Conservation (phyloP, 2,797 vertebrate species). For the Cossypha dichroa region DNA sequence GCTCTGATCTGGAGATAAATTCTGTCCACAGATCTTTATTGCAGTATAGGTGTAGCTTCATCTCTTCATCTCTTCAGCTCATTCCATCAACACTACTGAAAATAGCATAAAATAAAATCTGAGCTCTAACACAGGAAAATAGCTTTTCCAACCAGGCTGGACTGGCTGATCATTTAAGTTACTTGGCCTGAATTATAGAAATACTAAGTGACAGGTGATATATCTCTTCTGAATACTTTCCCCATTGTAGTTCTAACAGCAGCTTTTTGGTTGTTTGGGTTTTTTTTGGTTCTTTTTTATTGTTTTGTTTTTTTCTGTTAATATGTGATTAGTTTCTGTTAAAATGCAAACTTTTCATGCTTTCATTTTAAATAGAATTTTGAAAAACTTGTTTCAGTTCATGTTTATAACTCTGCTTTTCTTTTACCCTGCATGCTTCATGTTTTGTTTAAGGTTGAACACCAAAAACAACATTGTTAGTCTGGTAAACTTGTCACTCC, state of each 20-base stretch:
- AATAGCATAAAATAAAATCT: conserved; percentile 35
- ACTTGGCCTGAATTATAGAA: background rate
- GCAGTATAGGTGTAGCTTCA: conserved; percentile 1
- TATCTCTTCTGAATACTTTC: background rate
- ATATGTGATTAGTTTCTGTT: background rate
- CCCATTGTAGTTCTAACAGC: background rate
- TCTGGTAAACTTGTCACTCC: background rate
- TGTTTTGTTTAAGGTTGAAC: conserved; percentile 38
- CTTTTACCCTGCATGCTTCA: background rate
- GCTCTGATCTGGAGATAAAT: background rate
- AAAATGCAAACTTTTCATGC: background rate
- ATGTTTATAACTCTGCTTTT: background rate
- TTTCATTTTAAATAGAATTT: background rate
- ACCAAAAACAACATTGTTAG: background rate
- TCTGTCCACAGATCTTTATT: background rate
- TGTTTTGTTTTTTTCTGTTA: background rate
- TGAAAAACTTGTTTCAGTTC: background rate
- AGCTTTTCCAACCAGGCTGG: background rate
- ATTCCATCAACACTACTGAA: background rate
- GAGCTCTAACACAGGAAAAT: background rate
- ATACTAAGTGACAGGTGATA: background rate
- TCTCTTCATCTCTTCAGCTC: conserved; percentile 41
- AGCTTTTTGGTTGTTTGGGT: background rate
- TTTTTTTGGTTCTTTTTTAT: background rate
- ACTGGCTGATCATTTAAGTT: background rate